Evolutionary conservation across 2,888 invertebrate species (phyloP), one percentile per base, ranked within the genome.

Genomic region (Diachrysia chrysitis): DNA sequence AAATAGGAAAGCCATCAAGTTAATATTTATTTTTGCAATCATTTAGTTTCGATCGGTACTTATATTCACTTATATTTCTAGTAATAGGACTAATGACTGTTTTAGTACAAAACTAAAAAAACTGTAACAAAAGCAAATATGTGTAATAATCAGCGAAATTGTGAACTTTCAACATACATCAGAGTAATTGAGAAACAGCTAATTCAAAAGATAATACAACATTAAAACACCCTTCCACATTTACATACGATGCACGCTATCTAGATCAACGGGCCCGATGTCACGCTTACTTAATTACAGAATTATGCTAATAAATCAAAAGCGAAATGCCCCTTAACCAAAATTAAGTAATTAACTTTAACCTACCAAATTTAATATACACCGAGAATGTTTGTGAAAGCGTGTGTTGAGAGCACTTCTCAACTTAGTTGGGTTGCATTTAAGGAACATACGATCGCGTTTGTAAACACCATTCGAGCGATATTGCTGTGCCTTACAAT

Each of bases 321-420:
- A 73, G 78, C 79, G 82, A 85, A 87, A 89, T 89, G 88, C 86
- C 88, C 85, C 86, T 89, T 89, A 88, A 88, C 88, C 84, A 73
- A 89, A 93, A 93, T 93, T 91, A 93, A 93, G 93, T 93, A 91
- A 93, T 93, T 93, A 92, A 90, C 85, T 84, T 85, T 82, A 88
- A 78, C 79, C 89, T 69, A 66, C 83, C 63, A 83, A 87, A 85
- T 91, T 85, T 82, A 85, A 87, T 85, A 85, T 69, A 71, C n/a
- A n/a, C 75, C 61, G 65, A 59, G 54, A 73, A 76, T 89, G 83
- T 87, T 85, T 84, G 78, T 69, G 64, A 68, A 65, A 59, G 58
- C 63, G 54, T 51, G 62, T 16, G 64, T 71, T 53, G 57, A 85
- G 83, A 70, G 84, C 76, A 58, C 85, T 84, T 83, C 85, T 79